phyloP scores from a whole-genome alignment of 2,888 invertebrate genomes.

The Lordiphosa fenestrarum region DNA sequence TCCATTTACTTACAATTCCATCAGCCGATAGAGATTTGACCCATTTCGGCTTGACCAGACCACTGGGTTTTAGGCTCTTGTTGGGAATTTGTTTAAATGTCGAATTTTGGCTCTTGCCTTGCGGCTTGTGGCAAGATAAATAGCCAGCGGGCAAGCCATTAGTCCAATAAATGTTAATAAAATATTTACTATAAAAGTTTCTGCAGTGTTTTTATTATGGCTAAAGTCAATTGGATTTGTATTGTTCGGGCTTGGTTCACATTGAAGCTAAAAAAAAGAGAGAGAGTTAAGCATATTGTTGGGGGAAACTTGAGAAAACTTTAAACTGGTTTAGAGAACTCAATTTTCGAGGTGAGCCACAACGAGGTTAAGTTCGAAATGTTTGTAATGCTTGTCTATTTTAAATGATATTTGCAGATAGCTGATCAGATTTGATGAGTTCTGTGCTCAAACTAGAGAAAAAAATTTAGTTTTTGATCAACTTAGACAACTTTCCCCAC shows the following conservation, averaged over 20 bases:
- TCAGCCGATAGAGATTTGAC: conserved; percentile 50
- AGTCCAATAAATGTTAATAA: conserved; percentile 40
- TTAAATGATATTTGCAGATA: no score
- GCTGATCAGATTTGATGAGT: no score
- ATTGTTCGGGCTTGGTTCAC: not conserved
- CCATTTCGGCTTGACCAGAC: conserved; percentile 49
- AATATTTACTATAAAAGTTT: conserved; percentile 35
- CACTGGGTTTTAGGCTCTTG: conserved; percentile 43
- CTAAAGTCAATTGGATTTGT: not conserved
- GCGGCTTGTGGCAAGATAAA: conserved; percentile 32
- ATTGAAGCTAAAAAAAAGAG: no score
- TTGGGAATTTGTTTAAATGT: conserved; percentile 22
- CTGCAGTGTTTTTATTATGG: conserved; percentile 4
- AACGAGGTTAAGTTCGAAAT: no score
- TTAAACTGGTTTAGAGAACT: no score
- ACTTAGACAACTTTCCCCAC: no score
- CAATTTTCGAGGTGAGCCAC: no score
- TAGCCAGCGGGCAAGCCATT: conserved; percentile 38
- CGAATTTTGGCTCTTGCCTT: conserved; percentile 32
- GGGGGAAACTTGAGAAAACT: no score
- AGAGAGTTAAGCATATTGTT: no score
- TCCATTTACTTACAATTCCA: conserved; percentile 33
- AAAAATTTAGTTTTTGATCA: no score
- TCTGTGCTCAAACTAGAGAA: no score
- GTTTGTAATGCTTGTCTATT: no score